These are phyloP conservation scores for Calvadosia cruxmelitensis DNA, from an alignment of 30 jellyfish, hydroid and myxozoan species.

Conservation along the genomic window DNA sequence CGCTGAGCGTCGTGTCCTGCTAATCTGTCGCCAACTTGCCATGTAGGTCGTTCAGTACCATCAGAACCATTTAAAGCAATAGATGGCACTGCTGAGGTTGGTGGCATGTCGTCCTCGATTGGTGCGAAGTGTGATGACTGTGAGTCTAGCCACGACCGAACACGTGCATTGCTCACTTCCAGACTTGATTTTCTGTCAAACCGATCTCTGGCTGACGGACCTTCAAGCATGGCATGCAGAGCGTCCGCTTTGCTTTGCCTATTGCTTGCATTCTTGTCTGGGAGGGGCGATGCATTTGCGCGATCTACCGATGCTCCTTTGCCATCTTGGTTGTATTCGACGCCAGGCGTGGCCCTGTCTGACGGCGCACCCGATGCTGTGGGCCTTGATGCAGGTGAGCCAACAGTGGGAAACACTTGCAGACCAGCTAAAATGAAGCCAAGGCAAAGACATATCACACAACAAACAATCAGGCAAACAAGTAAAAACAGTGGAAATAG, in stretches of 20 bases:
- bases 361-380: background rate
- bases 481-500: too few relatives aligned
- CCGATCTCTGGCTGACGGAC: constrained; percentile 31
- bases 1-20: too few relatives aligned
- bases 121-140: constrained; percentile 49
- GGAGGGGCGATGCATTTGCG: background rate
- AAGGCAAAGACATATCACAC: too few relatives aligned
- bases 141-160: constrained; percentile 73
- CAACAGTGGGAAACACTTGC: background rate
- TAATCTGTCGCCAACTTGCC: background rate
- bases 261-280: background rate
- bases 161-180: constrained; percentile 69
- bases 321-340: background rate
- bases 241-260: constrained; percentile 8
- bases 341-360: background rate
- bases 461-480: too few relatives aligned
- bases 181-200: constrained; percentile 35
- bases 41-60: background rate
- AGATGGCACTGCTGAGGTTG: background rate
- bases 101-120: constrained; percentile 22
- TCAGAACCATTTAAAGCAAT: background rate
- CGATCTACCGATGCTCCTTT: background rate
- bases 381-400: background rate
- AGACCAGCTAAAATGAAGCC: background rate
- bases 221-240: constrained; percentile 32